Evolutionary conservation across 2,888 invertebrate genomes (phyloP).

Genomic region (Sesamia inferens): DNA sequence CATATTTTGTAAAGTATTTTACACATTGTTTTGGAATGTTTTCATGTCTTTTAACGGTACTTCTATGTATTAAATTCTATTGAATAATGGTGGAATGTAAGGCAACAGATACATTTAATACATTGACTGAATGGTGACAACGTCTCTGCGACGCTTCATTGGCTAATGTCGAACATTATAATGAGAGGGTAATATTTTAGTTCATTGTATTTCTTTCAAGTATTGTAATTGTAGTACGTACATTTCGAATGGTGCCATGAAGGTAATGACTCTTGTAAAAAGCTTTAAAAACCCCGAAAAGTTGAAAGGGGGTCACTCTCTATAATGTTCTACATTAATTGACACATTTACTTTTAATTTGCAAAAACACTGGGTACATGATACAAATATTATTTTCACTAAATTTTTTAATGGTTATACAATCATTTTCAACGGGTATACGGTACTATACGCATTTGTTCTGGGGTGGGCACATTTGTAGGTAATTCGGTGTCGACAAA

Average conservation of each 20-base stretch:
- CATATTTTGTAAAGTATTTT: constrained; percentile 81
- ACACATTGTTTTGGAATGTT: constrained; percentile 83
- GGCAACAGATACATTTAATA: constrained; percentile 66
- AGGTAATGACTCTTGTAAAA: constrained; percentile 42
- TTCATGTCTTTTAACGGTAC: constrained; percentile 72
- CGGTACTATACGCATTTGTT: constrained; percentile 52
- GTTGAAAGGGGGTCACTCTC: constrained; percentile 36
- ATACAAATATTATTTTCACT: constrained; percentile 57
- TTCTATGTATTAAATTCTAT: constrained; percentile 68
- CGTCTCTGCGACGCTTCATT: constrained; percentile 43
- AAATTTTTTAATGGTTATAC: constrained; percentile 41
- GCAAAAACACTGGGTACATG: constrained; percentile 63
- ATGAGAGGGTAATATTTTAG: constrained; percentile 26
- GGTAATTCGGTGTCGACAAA: constrained; percentile 36
- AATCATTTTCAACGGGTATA: constrained; percentile 56
- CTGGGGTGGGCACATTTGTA: constrained; percentile 44
- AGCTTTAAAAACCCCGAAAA: constrained; percentile 10
- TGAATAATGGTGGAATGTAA: constrained; percentile 79
- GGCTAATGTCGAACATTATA: constrained; percentile 53
- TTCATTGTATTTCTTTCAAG: constrained; percentile 22
- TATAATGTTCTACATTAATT: constrained; percentile 59
- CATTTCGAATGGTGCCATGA: constrained; percentile 36
- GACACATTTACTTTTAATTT: constrained; percentile 51
- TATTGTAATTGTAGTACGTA: constrained; percentile 26
- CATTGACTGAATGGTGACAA: constrained; percentile 69